phyloP scores from a whole-genome alignment of 2,888 invertebrate genomes.

The Caenorhabditis uteleia region DNA sequence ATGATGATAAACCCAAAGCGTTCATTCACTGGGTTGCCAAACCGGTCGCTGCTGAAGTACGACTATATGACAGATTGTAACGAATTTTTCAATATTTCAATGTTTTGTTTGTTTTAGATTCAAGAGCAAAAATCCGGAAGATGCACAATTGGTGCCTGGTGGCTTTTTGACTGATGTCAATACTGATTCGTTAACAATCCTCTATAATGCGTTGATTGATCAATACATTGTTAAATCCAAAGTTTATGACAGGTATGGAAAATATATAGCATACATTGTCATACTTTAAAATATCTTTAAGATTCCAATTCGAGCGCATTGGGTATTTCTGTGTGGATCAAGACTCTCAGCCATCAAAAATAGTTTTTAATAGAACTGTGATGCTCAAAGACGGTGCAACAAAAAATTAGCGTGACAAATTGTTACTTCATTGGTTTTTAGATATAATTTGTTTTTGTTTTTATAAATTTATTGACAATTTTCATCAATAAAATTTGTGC shows the following conservation, averaged over 20 bases:
- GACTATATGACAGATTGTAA: slow-evolving; percentile 88
- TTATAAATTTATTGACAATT: too few species aligned
- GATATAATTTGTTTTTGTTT: too few species aligned
- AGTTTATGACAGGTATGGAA: slow-evolving; percentile 79
- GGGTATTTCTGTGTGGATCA: slow-evolving; percentile 96
- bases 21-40: slow-evolving; percentile 97
- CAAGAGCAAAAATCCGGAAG: slow-evolving; percentile 94
- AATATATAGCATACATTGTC: background rate
- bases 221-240: slow-evolving; percentile 76
- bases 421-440: too few species aligned
- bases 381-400: slow-evolving; percentile 86
- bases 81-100: slow-evolving; percentile 68
- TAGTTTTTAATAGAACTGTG: slow-evolving; percentile 93
- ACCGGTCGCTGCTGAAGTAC: slow-evolving; percentile 82
- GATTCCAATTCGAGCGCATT: slow-evolving; percentile 94
- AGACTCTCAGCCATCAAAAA: slow-evolving; percentile 75
- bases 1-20: slow-evolving; percentile 88
- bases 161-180: slow-evolving; percentile 92
- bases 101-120: slow-evolving; percentile 75
- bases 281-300: too few species aligned
- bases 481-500: too few species aligned
- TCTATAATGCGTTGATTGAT: slow-evolving; percentile 81
- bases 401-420: too few species aligned
- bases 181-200: slow-evolving; percentile 78
- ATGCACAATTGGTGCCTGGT: slow-evolving; percentile 87